phyloP scores from a whole-genome alignment of 2,797 vertebrate species.

The Tragopan temminckii region DNA sequence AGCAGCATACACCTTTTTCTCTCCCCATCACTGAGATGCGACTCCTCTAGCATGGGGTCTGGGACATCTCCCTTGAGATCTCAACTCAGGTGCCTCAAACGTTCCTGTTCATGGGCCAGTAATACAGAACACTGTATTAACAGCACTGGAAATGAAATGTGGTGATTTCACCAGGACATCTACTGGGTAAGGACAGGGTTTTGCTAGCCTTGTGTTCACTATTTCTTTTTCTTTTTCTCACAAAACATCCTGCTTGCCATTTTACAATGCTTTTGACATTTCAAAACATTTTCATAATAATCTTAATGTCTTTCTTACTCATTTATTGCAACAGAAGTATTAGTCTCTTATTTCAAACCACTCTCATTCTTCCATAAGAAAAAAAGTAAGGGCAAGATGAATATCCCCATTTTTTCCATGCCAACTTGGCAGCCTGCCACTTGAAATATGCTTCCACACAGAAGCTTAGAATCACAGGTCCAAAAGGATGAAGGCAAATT shows the following conservation, averaged over 20 bases:
- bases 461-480: not conserved
- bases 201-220: not conserved
- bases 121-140: not conserved
- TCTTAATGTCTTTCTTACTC: not conserved
- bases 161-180: not conserved
- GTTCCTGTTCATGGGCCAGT: not conserved
- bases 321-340: not conserved
- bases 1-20: not conserved
- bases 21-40: not conserved
- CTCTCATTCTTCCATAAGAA: not conserved
- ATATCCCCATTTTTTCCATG: not conserved
- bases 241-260: not conserved
- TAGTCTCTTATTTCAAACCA: not conserved
- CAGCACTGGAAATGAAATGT: rapidly evolving
- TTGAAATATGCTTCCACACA: not conserved
- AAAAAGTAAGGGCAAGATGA: not conserved
- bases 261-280: not conserved
- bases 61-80: not conserved
- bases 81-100: not conserved
- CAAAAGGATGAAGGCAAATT: not conserved
- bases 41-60: not conserved
- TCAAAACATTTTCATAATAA: not conserved
- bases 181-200: not conserved
- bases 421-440: not conserved
- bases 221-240: not conserved